Conservation (phyloP, 2,888 invertebrate species). For the Zaprionus obscuricornis region DNA sequence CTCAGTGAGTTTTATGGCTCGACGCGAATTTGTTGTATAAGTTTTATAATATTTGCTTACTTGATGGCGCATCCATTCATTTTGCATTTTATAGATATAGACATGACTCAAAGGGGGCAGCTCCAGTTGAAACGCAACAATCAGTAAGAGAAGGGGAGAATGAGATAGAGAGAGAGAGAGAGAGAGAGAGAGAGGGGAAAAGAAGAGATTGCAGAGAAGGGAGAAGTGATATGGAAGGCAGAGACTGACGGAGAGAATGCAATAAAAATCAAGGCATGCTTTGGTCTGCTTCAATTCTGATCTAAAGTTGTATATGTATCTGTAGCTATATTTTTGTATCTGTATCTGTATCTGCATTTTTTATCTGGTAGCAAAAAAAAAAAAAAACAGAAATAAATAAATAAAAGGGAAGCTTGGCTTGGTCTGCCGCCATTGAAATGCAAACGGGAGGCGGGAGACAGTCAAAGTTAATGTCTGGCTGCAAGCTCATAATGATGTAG, state of each 20-base stretch:
- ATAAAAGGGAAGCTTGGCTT: constrained; percentile 6
- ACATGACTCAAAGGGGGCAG: background rate
- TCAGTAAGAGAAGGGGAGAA: background rate
- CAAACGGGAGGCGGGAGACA: constrained; percentile 19
- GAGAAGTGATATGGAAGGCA: background rate
- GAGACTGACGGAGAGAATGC: background rate
- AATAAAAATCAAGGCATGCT: background rate
- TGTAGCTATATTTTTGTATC: no score
- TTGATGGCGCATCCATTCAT: no score
- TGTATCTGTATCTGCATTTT: no score
- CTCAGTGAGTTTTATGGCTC: no score
- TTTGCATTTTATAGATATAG: no score
- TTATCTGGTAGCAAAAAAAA: no score
- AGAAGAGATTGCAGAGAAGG: background rate
- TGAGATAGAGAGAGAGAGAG: background rate
- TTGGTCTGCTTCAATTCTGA: no score
- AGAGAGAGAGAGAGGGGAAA: background rate
- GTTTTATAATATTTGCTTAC: no score
- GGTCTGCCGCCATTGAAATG: no score
- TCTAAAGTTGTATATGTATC: constrained; percentile 12
- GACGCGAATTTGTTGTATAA: no score
- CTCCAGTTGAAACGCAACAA: background rate
- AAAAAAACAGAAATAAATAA: constrained; percentile 4
- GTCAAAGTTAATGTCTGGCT: constrained; percentile 48
- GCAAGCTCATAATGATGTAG: constrained; percentile 24